Evolutionary conservation across 2,888 invertebrate genomes (phyloP).

Genomic region (Ariolimax columbianus): DNA sequence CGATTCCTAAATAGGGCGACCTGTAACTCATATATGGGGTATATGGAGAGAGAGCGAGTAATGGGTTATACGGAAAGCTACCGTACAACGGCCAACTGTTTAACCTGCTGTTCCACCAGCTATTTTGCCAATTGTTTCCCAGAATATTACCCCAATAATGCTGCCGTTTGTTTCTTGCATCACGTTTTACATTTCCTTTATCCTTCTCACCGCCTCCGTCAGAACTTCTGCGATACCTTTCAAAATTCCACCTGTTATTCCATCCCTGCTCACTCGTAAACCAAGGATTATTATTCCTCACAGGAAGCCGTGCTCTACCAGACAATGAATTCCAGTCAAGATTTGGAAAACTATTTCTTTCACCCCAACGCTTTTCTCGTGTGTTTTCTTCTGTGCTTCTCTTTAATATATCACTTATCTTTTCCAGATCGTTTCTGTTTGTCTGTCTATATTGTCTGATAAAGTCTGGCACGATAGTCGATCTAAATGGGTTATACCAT

Average conservation of each 20-base stretch:
- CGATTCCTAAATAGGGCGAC: background rate
- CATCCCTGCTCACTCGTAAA: background rate
- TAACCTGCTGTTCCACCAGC: background rate
- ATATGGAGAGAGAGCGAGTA: background rate
- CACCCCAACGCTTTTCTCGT: slow-evolving; percentile 9
- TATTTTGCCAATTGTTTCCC: background rate
- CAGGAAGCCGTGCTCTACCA: background rate
- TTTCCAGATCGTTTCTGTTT: background rate
- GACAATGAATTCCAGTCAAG: no score
- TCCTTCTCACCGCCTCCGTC: background rate
- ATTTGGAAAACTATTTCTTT: background rate
- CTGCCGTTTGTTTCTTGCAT: background rate
- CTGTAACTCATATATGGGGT: background rate
- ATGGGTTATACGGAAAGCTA: background rate
- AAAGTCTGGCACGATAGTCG: background rate
- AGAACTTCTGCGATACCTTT: slow-evolving; percentile 1
- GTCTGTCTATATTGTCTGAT: background rate
- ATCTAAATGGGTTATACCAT: background rate
- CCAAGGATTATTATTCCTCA: background rate
- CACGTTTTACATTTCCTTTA: background rate
- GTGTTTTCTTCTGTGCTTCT: background rate
- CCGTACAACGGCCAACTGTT: background rate
- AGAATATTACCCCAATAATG: background rate
- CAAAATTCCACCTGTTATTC: background rate
- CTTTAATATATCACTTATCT: background rate